Evolutionary conservation across 2,888 invertebrate species (phyloP).

Genomic region (Metopia argyrocephala): DNA sequence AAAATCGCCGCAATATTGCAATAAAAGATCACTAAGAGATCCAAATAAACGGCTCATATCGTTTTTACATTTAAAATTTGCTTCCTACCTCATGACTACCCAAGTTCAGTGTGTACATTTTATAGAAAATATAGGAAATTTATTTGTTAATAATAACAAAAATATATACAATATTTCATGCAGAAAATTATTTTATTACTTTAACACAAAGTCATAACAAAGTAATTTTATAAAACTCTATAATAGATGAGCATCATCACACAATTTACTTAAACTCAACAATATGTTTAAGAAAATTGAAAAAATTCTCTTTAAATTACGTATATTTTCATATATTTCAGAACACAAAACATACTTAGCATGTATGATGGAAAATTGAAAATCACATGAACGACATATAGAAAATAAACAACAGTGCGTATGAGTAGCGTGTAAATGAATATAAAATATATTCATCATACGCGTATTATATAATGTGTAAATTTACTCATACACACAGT

Average conservation of each 20-base stretch:
- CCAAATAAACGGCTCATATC: too few species aligned
- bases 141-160: too few species aligned
- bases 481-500: background rate
- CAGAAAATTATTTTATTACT: background rate
- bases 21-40: too few species aligned
- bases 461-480: background rate
- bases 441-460: conserved; percentile 5
- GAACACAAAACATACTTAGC: background rate
- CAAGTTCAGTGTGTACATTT: too few species aligned
- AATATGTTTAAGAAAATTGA: background rate
- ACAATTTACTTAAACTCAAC: background rate
- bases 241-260: background rate
- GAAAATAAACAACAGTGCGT: background rate
- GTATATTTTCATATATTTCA: background rate
- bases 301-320: background rate
- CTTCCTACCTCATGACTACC: too few species aligned
- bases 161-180: too few species aligned
- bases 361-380: conserved; percentile 4
- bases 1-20: too few species aligned
- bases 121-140: too few species aligned
- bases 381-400: background rate
- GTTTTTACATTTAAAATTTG: too few species aligned
- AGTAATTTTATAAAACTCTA: background rate
- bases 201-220: background rate
- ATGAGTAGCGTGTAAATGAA: conserved; percentile 19